phyloP scores from a whole-genome alignment of 2,113 vertebrate genomes.

The Zingel zingel region DNA sequence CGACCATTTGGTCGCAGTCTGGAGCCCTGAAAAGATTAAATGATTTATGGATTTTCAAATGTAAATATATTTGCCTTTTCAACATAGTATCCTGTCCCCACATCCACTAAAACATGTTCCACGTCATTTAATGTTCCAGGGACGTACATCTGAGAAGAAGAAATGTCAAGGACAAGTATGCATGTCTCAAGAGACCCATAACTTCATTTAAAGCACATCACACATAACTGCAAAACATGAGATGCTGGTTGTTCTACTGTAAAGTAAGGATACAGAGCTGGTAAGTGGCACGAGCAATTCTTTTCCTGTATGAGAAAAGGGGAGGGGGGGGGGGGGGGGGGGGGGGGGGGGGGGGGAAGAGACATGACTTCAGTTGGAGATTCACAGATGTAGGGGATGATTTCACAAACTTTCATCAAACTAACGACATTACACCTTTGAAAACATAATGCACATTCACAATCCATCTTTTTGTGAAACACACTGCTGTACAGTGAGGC shows the following conservation, averaged over 20 bases:
- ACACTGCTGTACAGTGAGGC: background rate
- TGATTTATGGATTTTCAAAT: background rate
- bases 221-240: background rate
- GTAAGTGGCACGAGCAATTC: constrained; percentile 93
- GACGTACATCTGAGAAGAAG: constrained; percentile 91
- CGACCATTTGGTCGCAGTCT: too few relatives aligned
- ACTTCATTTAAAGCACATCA: background rate
- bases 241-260: background rate
- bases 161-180: constrained; percentile 78
- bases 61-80: constrained; percentile 88
- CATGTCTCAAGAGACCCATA: background rate
- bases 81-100: constrained; percentile 95
- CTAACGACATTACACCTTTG: background rate
- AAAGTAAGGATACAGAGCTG: constrained; percentile 94
- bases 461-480: background rate
- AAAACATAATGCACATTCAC: background rate
- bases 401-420: background rate
- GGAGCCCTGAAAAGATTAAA: too few relatives aligned
- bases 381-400: background rate
- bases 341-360: too few relatives aligned
- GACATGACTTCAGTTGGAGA: background rate
- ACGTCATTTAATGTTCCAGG: constrained; percentile 92
- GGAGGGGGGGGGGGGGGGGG: background rate
- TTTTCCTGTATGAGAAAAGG: constrained; percentile 85
- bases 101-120: constrained; percentile 89